Base-by-base conservation (phyloP, 2,113 vertebrate species). In the Amphiprion percula region DNA sequence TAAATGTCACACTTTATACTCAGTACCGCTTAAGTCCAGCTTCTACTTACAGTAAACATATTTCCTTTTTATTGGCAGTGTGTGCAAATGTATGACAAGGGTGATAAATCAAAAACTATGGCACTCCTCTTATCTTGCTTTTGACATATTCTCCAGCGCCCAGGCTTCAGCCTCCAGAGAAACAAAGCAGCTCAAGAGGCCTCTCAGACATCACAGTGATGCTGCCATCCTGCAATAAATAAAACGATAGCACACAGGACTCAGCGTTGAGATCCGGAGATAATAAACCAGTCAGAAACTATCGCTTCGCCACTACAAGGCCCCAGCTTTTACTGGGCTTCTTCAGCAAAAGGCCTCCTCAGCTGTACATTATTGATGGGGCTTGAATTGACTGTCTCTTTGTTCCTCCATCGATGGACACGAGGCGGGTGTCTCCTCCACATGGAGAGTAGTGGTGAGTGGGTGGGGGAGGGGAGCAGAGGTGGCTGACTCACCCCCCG, bases 281-380 rank as follows among this genome's bases (percentile, higher is more conserved):
- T 80, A 81, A 87, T 83, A 78, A 84, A 86, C 28, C 81, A 82
- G 77, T 75, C 82, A 65, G 21, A 72, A 80, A 37, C 12, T 59
- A 67, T 54, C 58, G 50, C 69, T 62, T 64, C 60, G 64, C 69
- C 53, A 39, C 74, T 33, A 83, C 82, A 83, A 72, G 73, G 64
- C 10, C 74, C 11, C 10, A 4, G 80, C 80, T 82, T 84, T 77
- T 70, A 64, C 28, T 4, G 24, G 37, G 30, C 76, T 65, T 28
- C 78, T 49, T 33, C 15, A 75, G 84, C 68, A 65, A 71, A 82
- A 77, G 81, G 66, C 78, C 77, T 83, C 71, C 84, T 81, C 58
- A 58, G 87, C 85, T 83, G 85, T 94, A 85, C 91, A 92, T 93
- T 93, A 94, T 93, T 94, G 82, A 94, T 93, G 88, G 77, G 50